These are phyloP conservation scores for Drosophila truncata DNA, from an alignment of 1,140 invertebrate species.

Conservation along the genomic window DNA sequence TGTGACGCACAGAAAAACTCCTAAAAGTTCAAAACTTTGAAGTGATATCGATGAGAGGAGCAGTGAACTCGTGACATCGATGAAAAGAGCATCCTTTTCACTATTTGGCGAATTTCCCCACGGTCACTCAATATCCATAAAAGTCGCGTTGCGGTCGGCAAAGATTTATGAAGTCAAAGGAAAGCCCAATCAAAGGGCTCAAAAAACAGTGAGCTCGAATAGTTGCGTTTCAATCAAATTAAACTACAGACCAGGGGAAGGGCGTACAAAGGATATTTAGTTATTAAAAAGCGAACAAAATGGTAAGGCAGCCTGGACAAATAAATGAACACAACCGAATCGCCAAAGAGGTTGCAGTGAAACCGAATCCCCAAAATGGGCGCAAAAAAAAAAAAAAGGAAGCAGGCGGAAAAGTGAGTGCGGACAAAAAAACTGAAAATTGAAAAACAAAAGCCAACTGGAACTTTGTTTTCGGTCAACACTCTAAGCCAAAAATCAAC, in stretches of 20 bases:
- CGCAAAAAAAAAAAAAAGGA: constrained; percentile 24
- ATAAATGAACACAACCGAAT: constrained; percentile 32
- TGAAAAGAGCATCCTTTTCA: constrained; percentile 35
- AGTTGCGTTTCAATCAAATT: constrained; percentile 77
- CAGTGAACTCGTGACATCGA: constrained; percentile 28
- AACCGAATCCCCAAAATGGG: constrained; percentile 46
- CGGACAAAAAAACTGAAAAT: constrained; percentile 54
- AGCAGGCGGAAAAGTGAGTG: constrained; percentile 31
- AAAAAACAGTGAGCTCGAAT: constrained; percentile 48
- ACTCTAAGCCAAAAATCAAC: constrained; percentile 84
- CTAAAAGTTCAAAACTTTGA: constrained; percentile 40
- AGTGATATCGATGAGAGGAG: constrained; percentile 47
- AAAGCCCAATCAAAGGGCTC: constrained; percentile 45
- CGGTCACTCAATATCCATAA: constrained; percentile 40
- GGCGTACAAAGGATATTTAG: constrained; percentile 77
- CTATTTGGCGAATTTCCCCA: constrained; percentile 26
- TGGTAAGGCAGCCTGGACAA: constrained; percentile 9
- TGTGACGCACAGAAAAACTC: constrained; percentile 10
- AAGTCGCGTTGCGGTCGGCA: constrained; percentile 25
- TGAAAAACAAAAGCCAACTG: constrained; percentile 80
- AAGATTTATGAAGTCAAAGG: constrained; percentile 31
- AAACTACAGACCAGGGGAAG: constrained; percentile 38
- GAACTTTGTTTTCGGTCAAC: constrained; percentile 83
- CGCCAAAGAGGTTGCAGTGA: constrained; percentile 46
- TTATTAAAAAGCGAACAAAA: constrained; percentile 68